These are phyloP conservation scores for Leptestheria dahalacensis DNA, from an alignment of 1,140 invertebrate species.

Conservation along the genomic window DNA sequence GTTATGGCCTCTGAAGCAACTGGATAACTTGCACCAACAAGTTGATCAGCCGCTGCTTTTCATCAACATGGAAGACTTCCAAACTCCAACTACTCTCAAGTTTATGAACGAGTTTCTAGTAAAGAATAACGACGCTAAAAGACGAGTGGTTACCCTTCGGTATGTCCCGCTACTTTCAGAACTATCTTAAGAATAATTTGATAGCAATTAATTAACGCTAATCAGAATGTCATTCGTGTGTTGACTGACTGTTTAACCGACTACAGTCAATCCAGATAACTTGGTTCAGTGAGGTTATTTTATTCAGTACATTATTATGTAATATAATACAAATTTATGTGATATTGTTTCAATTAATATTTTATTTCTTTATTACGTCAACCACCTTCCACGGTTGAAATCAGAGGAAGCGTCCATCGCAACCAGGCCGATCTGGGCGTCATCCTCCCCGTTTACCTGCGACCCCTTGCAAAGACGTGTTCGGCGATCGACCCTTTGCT, in stretches of 20 bases:
- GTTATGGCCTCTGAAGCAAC: slow-evolving; percentile 48
- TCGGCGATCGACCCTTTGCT: slow-evolving; percentile 26
- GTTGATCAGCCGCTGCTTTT: slow-evolving; percentile 41
- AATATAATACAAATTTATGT: background rate
- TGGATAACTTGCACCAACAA: slow-evolving; percentile 30
- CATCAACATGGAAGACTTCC: slow-evolving; percentile 49
- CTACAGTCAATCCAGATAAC: too few relatives aligned
- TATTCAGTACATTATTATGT: too few relatives aligned
- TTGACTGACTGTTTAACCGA: background rate
- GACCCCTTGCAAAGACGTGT: slow-evolving; percentile 26
- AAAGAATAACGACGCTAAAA: slow-evolving; percentile 15
- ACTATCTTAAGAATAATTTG: background rate
- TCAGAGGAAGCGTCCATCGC: slow-evolving; percentile 33
- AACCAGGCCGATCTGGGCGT: slow-evolving; percentile 35
- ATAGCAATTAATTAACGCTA: background rate
- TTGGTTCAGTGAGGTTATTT: too few relatives aligned
- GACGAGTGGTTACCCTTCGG: slow-evolving; percentile 21
- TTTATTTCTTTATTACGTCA: background rate
- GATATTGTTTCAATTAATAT: background rate
- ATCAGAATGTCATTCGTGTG: background rate
- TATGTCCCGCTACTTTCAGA: slow-evolving; percentile 17
- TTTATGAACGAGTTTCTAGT: slow-evolving; percentile 34
- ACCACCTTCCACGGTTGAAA: background rate
- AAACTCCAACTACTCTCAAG: slow-evolving; percentile 41
- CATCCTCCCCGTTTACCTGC: slow-evolving; percentile 25